Base-by-base conservation (phyloP, 1,140 invertebrate species). In the Riptortus pedestris region DNA sequence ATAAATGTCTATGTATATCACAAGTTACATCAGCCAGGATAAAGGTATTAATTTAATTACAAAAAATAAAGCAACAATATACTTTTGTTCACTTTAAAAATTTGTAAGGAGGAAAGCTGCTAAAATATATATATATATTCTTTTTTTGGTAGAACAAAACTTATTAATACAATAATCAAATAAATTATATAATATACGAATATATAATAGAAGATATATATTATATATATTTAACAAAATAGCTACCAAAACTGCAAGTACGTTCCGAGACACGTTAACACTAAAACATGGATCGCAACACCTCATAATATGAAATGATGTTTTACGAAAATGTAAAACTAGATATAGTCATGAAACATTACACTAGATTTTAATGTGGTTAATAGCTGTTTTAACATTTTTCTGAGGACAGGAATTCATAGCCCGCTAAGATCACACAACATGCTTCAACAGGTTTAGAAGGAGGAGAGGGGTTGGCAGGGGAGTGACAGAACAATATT, bases 241-340 rank as follows among this genome's bases (percentile, higher is more conserved):
- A 55, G 18, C 22, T 24, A 55, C 51, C 51, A 55, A 55, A 38
- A 38, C 31, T 38, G 31, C 31, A 38, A 38, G 31, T 38, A 38
- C 31, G 31, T 38, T 38, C 31, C 31, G 31, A 38, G 31, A 14
- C 14, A 7, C 5, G 14, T 38, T 55, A 55, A 55, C 20, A 55
- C 20, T 55, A 55, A 24, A 55, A 26, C 20, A 55, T 24, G 24
- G 18, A 26, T 18, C 51, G 24, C 20, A 20, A 55, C 14, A 55
- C 1, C 24, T 55, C 51, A 2, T 55, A 14, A 11, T n/a, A n/a
- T n/a, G n/a, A n/a, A n/a, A 20, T 2, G n/a, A 20, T 51, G 22
- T 20, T 20, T 27, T 18, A 24, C 22, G 18, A 55, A 18, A 55
- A 55, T 55, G 51, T 55, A 55, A 55, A 55, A 55, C 51, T 55